Evolutionary conservation across 2,888 invertebrate genomes (phyloP).

Genomic region (Syrphus vitripennis): DNA sequence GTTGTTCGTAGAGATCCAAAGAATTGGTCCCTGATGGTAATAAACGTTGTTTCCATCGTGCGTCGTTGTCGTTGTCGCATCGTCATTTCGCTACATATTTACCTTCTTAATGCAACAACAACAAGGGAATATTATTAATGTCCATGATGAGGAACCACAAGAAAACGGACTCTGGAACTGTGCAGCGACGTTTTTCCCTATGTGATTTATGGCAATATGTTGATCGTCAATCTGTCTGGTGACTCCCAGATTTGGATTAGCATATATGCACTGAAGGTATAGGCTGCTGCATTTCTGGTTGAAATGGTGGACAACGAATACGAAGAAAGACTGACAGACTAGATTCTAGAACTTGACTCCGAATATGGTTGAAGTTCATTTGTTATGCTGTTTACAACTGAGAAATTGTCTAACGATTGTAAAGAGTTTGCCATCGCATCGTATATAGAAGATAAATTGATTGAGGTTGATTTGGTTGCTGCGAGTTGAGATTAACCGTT

Average conservation of each 20-base stretch:
- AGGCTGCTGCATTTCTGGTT: not conserved
- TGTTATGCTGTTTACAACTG: constrained; percentile 34
- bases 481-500: not conserved
- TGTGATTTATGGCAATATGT: constrained; percentile 40
- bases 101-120: constrained; percentile 15
- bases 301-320: constrained; percentile 1
- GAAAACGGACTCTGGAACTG: not conserved
- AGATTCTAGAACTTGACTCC: constrained; percentile 6
- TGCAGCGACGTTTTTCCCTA: constrained; percentile 13
- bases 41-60: constrained; percentile 3
- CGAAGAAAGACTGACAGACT: constrained; percentile 4
- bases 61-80: not conserved
- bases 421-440: not conserved
- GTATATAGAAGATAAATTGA: not conserved
- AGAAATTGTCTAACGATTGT: constrained; percentile 17
- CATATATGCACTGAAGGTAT: constrained; percentile 29
- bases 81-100: constrained; percentile 15
- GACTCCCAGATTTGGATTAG: constrained; percentile 57
- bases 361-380: constrained; percentile 15
- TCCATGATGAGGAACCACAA: constrained; percentile 11
- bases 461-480: not conserved
- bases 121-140: constrained; percentile 55
- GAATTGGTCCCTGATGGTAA: not conserved
- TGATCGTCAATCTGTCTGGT: constrained; percentile 61
- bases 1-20: not conserved